Evolutionary conservation across 1,140 invertebrate species (phyloP).

Genomic region (Drosophila auraria): DNA sequence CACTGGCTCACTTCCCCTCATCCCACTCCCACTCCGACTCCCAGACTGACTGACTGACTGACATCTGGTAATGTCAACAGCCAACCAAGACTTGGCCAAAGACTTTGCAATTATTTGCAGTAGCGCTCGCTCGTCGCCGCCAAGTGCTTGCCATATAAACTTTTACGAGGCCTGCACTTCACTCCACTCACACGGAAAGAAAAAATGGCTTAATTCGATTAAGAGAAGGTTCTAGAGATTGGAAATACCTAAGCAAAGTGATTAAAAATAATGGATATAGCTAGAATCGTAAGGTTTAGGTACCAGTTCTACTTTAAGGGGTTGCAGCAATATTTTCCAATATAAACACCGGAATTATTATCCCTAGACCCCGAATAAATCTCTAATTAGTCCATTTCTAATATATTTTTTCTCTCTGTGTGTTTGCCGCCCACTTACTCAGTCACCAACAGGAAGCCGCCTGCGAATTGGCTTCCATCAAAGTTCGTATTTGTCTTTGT

Average conservation of each 20-base stretch:
- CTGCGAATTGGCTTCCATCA: conserved; percentile 51
- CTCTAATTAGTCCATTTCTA: not conserved
- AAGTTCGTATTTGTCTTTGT: conserved; percentile 43
- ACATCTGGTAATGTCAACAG: conserved; percentile 66
- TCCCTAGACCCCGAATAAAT: not conserved
- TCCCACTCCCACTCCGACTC: not conserved
- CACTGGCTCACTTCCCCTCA: conserved; percentile 12
- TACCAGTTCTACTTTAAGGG: too few relatives aligned
- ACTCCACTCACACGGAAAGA: conserved; percentile 22
- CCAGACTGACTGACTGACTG: conserved; percentile 36
- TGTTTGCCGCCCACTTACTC: not conserved
- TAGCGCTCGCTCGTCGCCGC: conserved; percentile 48
- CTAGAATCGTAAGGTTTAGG: too few relatives aligned
- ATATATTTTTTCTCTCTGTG: not conserved
- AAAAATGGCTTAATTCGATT: not conserved
- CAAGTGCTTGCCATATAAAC: conserved; percentile 68
- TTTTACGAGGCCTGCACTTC: conserved; percentile 57
- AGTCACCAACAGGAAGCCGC: conserved; percentile 26
- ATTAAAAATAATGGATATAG: too few relatives aligned
- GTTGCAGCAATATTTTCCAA: too few relatives aligned
- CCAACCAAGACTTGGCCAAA: conserved; percentile 55
- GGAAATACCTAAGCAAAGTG: too few relatives aligned
- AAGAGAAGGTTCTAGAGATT: not conserved
- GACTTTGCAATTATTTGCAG: conserved; percentile 74
- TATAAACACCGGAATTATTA: too few relatives aligned